phyloP scores from a whole-genome alignment of 2,888 invertebrate genomes.

The Gnatocerus cornutus region DNA sequence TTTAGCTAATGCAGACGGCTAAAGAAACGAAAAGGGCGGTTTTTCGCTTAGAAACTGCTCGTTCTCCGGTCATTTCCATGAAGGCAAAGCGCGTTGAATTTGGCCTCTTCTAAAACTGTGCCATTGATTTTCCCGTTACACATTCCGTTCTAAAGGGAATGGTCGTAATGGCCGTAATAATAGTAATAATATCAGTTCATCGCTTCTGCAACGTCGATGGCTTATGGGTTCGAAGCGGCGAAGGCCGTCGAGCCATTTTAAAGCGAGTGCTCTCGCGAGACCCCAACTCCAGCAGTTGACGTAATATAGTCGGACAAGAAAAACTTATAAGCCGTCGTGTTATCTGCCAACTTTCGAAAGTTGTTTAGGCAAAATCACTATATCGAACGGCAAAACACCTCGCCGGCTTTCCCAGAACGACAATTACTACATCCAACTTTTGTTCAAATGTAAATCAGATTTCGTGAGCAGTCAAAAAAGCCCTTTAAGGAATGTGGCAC shows the following conservation, averaged over 20 bases:
- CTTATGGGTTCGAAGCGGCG: conserved; percentile 20
- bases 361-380: conserved; percentile 40
- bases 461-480: conserved; percentile 44
- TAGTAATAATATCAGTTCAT: conserved; percentile 40
- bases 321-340: conserved; percentile 28
- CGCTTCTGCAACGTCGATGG: conserved; percentile 31
- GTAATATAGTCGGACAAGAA: conserved; percentile 39
- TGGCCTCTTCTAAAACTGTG: conserved; percentile 10
- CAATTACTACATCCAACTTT: conserved; percentile 32
- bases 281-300: conserved; percentile 36
- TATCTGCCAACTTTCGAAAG: conserved; percentile 37
- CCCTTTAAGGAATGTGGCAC: conserved; percentile 16
- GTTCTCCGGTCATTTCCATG: conserved; percentile 10
- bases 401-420: conserved; percentile 27
- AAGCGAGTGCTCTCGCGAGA: conserved; percentile 40
- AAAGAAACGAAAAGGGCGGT: conserved; percentile 3
- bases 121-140: conserved; percentile 27
- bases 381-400: conserved; percentile 35
- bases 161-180: conserved; percentile 31
- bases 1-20: conserved; percentile 10
- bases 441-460: conserved; percentile 44
- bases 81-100: conserved; percentile 3
- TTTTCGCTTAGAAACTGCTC: conserved; percentile 6
- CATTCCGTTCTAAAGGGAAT: conserved; percentile 15
- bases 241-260: conserved; percentile 34